A percentile compares a stretch with the other conserved stretches of the same genome.
Evolutionary conservation across 2,888 invertebrate species (phyloP).

Genomic region (Artemia sp.): DNA sequence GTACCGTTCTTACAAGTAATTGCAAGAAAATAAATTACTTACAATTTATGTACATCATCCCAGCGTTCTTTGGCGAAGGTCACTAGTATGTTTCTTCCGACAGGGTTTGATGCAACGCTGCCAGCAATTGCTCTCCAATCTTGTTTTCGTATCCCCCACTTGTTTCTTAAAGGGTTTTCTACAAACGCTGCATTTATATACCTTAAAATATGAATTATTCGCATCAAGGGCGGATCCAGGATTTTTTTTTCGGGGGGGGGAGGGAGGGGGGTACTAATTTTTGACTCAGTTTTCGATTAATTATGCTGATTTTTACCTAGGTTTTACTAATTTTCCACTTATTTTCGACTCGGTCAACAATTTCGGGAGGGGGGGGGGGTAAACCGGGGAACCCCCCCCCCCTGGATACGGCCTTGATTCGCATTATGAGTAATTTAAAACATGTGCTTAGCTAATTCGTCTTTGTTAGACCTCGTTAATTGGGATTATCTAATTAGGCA

Average conservation of each 20-base stretch:
- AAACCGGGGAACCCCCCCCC: too few species aligned
- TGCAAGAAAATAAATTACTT: neutral
- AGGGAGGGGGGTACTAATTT: too few species aligned
- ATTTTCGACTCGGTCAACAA: too few species aligned
- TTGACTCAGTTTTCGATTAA: too few species aligned
- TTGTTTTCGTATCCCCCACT: constrained; percentile 28
- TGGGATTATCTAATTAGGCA: too few species aligned
- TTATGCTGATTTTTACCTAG: too few species aligned
- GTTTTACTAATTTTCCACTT: too few species aligned
- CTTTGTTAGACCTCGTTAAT: constrained; percentile 28
- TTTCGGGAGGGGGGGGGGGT: too few species aligned
- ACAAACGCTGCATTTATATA: neutral
- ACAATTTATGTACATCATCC: constrained; percentile 23
- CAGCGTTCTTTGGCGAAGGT: constrained; percentile 29
- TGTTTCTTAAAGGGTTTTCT: neutral
- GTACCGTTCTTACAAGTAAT: neutral
- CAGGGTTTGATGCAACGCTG: constrained; percentile 27
- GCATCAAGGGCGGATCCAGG: neutral
- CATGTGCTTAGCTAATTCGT: neutral
- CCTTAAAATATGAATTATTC: neutral
- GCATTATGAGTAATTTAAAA: neutral
- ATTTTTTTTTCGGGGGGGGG: too few species aligned
- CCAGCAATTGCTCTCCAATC: constrained; percentile 28
- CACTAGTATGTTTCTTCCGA: constrained; percentile 29
- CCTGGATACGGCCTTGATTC: neutral